Conservation (phyloP, 2,797 vertebrate species). For the Pseudochirops corinnae region DNA sequence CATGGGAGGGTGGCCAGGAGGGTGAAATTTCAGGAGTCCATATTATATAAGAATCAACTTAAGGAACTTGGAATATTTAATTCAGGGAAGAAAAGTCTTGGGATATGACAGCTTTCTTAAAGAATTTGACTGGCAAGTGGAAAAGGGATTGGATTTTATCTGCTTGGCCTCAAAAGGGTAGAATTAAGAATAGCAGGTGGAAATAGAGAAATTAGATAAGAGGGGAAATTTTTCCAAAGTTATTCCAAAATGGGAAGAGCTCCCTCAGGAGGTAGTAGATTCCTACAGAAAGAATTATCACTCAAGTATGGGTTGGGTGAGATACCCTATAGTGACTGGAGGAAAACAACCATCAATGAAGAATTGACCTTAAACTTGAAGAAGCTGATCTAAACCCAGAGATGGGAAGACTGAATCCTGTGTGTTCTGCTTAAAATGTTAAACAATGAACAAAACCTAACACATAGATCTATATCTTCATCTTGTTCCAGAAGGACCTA, state of each 20-base stretch:
- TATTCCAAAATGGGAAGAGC: not conserved
- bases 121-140: not conserved
- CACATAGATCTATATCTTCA: not conserved
- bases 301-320: not conserved
- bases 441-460: not conserved
- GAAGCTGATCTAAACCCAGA: not conserved
- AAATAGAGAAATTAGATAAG: not conserved
- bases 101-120: too few species aligned
- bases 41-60: not conserved
- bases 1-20: not conserved
- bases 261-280: not conserved
- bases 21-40: not conserved
- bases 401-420: not conserved
- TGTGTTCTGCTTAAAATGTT: not conserved
- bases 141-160: not conserved
- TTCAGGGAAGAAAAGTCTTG: not conserved
- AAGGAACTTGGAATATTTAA: not conserved
- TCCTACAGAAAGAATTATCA: not conserved
- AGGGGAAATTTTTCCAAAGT: not conserved
- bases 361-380: not conserved
- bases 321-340: not conserved
- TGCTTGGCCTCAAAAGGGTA: not conserved
- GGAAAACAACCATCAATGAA: not conserved
- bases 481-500: not conserved
- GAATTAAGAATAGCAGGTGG: not conserved